phyloP scores from a whole-genome alignment of 1,140 invertebrate genomes.

The Triops longicaudatus region DNA sequence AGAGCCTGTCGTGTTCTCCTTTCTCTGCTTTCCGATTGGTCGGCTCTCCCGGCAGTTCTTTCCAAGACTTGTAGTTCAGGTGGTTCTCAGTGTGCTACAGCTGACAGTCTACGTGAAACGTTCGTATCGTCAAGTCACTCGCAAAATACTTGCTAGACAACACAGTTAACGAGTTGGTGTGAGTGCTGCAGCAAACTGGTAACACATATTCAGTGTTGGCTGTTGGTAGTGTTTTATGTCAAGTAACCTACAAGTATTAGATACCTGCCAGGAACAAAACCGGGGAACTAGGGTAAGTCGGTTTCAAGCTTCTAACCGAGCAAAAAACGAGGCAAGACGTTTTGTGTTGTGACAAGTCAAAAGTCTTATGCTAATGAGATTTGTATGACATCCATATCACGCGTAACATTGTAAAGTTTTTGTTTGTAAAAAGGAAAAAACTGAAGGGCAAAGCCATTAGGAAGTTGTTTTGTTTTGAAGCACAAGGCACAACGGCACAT shows the following conservation, averaged over 20 bases:
- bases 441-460: neutral
- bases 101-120: slow-evolving; percentile 1
- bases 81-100: neutral
- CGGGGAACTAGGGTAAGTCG: neutral
- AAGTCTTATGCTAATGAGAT: too few relatives aligned
- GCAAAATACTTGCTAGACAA: neutral
- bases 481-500: neutral
- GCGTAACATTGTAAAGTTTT: neutral
- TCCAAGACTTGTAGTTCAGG: neutral
- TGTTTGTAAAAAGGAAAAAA: neutral
- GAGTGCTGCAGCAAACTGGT: neutral
- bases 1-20: neutral
- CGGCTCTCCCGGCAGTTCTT: neutral
- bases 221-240: neutral
- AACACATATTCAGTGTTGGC: neutral
- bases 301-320: neutral
- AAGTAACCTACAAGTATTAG: neutral
- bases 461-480: neutral
- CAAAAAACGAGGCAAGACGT: too few relatives aligned
- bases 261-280: neutral
- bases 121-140: neutral
- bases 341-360: too few relatives aligned
- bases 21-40: neutral
- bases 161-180: neutral
- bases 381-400: too few relatives aligned